phyloP scores from a whole-genome alignment of 1,140 invertebrate species.

The Drosophila fuyamai region DNA sequence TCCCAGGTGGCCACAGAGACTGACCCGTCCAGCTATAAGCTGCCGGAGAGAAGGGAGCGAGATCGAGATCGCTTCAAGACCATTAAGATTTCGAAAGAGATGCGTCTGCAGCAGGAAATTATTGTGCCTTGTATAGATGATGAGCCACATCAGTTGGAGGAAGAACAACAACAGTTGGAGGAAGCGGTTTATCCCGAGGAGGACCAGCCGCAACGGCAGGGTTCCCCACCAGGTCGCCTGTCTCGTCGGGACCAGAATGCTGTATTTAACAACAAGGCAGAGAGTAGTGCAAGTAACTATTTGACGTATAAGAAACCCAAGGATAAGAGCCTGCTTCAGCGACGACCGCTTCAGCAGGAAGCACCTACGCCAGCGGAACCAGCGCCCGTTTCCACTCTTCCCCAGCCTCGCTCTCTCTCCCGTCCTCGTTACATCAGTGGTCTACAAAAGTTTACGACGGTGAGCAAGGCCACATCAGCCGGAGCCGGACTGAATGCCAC shows the following conservation, averaged over 20 bases:
- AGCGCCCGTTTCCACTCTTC: constrained; percentile 6
- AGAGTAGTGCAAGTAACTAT: constrained; percentile 48
- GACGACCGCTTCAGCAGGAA: constrained; percentile 45
- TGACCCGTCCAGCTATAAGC: constrained; percentile 58
- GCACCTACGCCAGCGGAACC: neutral
- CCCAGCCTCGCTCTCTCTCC: constrained; percentile 69
- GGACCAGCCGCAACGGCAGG: constrained; percentile 24
- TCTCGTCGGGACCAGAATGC: constrained; percentile 61
- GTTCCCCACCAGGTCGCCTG: constrained; percentile 40
- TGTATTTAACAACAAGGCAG: constrained; percentile 24
- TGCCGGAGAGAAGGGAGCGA: constrained; percentile 68
- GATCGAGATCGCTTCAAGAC: constrained; percentile 84
- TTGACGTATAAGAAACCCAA: constrained; percentile 80
- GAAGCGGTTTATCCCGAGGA: constrained; percentile 3
- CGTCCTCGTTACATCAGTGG: constrained; percentile 79
- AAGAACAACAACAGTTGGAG: constrained; percentile 24
- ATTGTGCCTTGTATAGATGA: constrained; percentile 77
- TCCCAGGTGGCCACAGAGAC: constrained; percentile 21
- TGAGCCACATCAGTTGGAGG: constrained; percentile 40
- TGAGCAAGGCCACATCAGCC: constrained; percentile 76
- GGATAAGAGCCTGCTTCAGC: constrained; percentile 50
- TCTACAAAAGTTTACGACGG: constrained; percentile 69
- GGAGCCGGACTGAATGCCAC: constrained; percentile 68
- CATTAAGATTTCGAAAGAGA: constrained; percentile 76
- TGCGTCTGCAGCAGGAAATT: constrained; percentile 50